Base-by-base conservation (phyloP, 2,113 vertebrate species). In the Ciconia maguari region DNA sequence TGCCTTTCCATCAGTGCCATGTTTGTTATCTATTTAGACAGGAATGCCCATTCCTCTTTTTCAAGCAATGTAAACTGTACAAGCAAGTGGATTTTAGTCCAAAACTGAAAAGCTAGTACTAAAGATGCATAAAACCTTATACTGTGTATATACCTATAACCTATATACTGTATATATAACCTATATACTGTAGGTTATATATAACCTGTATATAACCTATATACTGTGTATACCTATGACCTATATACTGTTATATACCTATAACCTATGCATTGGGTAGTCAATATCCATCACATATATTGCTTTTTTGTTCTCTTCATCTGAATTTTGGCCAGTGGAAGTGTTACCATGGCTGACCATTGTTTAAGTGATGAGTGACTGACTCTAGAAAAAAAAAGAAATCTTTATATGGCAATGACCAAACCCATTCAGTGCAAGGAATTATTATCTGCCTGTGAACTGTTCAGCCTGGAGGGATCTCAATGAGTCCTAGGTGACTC, bases 261-360 rank as follows among this genome's bases (percentile, higher is more conserved):
- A 38, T 38, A 38, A 38, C 13, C 22, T 64, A 12, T 27, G 19
- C n/a, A 72, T 19, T 0, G 0, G 74, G 38, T 13, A 77, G 25
- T 22, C 32, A 68, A 5, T 3, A 11, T 77, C 70, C 13, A 57
- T 76, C 25, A 42, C 3, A 22, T 27, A 20, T 11, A 26, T 5
- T 82, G 49, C 1, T 27, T 79, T 61, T 38, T 10, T 61, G 17
- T n/a, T 83, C 34, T 77, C 57, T 71, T 21, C 10, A 66, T 46
- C 24, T 86, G 26, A 88, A 75, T 93, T 93, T 74, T 64, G 49
- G 36, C 55, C 72, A 82, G 26, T 36, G 41, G 42, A 95, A 91
- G 5, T 18, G 15, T 58, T 80, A 54, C 49, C 36, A n/a, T 12
- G 26, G 29, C 3, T 48, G 29, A 46, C 6, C 1, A 2, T 30